phyloP scores from a whole-genome alignment of 2,113 vertebrate genomes.

The Capreolus pygargus region DNA sequence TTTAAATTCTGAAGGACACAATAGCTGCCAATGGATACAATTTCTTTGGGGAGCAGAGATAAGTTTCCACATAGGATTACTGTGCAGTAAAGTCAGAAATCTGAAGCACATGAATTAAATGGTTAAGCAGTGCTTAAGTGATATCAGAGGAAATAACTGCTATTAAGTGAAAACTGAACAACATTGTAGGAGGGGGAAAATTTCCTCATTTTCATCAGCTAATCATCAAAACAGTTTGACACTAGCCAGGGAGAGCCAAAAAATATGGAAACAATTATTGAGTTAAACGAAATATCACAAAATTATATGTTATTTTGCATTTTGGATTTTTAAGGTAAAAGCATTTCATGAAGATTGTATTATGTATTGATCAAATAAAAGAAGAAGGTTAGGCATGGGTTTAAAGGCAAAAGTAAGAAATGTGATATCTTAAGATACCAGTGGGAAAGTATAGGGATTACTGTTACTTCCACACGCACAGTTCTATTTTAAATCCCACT shows the following conservation, averaged over 20 bases:
- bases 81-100: constrained; percentile 23
- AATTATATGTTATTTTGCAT: constrained; percentile 69
- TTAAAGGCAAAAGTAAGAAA: constrained; percentile 51
- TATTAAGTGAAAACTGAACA: constrained; percentile 78
- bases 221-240: constrained; percentile 83
- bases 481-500: constrained; percentile 32
- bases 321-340: constrained; percentile 76
- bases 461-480: not conserved
- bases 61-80: not conserved
- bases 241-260: constrained; percentile 74
- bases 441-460: not conserved
- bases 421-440: constrained; percentile 33
- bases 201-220: constrained; percentile 80
- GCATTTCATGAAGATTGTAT: constrained; percentile 65
- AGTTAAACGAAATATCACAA: constrained; percentile 69
- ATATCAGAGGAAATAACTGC: constrained; percentile 78
- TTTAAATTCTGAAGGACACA: constrained; percentile 15
- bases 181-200: constrained; percentile 56
- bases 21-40: constrained; percentile 23
- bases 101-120: constrained; percentile 67
- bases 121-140: constrained; percentile 66
- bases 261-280: constrained; percentile 82
- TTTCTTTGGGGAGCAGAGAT: constrained; percentile 40
- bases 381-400: not conserved
- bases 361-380: constrained; percentile 48